Conservation (phyloP, 1,140 invertebrate species). For the fruit fly (Drosophila melanogaster) region DNA sequence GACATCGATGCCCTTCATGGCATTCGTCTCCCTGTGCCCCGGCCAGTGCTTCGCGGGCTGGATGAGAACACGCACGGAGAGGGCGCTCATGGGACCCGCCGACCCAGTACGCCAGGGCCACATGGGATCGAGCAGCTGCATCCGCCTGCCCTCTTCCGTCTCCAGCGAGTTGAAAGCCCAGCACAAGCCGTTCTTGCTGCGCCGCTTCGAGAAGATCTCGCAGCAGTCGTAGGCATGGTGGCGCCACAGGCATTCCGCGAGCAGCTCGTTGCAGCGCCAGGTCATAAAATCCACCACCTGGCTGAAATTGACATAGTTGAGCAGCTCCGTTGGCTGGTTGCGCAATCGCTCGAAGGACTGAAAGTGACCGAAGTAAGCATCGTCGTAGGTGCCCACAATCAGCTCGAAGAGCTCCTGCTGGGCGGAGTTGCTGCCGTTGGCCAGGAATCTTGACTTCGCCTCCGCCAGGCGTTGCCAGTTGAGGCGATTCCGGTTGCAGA, state of each 20-base stretch:
- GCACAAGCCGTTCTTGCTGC: conserved; percentile 86
- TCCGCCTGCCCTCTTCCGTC: conserved; percentile 66
- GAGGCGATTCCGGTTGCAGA: conserved; percentile 79
- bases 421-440: conserved; percentile 43
- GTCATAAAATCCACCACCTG: conserved; percentile 71
- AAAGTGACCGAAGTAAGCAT: conserved; percentile 67
- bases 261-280: conserved; percentile 75
- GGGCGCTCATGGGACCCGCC: conserved; percentile 65
- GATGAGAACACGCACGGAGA: conserved; percentile 57
- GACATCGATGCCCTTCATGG: conserved; percentile 61
- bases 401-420: conserved; percentile 57
- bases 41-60: conserved; percentile 62
- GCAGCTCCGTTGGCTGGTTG: conserved; percentile 46
- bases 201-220: conserved; percentile 72
- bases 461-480: conserved; percentile 69
- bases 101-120: conserved; percentile 75
- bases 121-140: conserved; percentile 59
- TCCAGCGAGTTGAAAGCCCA: conserved; percentile 86
- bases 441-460: conserved; percentile 64
- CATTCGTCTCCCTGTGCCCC: conserved; percentile 22
- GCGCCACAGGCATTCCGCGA: conserved; percentile 71
- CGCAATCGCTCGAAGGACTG: conserved; percentile 58
- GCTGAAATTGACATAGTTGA: conserved; percentile 72
- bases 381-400: conserved; percentile 63
- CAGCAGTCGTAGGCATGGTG: conserved; percentile 68